These are phyloP conservation scores for Noctua comes DNA, from an alignment of 2,888 invertebrate species.

Conservation along the genomic window DNA sequence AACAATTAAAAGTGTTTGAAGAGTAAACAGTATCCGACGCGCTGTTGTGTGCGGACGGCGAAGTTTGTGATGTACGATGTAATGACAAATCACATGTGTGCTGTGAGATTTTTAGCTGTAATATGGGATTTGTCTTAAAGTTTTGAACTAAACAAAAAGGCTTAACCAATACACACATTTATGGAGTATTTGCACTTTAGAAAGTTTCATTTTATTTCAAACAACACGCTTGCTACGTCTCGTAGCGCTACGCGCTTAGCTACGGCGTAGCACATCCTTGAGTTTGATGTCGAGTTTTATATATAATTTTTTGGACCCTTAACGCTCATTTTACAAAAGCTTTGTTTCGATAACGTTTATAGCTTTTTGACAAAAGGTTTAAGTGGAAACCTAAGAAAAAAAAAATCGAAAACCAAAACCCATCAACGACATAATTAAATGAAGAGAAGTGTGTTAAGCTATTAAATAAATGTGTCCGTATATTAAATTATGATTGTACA, in stretches of 20 bases:
- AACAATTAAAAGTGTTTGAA: conserved; percentile 66
- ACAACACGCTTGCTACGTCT: neutral
- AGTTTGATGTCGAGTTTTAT: neutral
- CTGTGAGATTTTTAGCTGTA: conserved; percentile 27
- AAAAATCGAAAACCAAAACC: neutral
- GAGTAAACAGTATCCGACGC: conserved; percentile 57
- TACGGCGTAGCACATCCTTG: neutral
- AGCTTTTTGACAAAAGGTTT: neutral
- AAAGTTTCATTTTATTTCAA: neutral
- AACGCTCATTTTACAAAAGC: neutral
- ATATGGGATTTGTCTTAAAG: neutral
- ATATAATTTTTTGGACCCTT: neutral
- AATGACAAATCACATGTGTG: conserved; percentile 51
- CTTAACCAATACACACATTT: neutral
- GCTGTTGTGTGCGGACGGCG: conserved; percentile 47
- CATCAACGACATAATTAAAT: neutral
- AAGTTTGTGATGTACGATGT: conserved; percentile 58
- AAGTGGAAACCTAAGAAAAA: neutral
- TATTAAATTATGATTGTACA: neutral
- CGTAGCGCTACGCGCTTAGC: neutral
- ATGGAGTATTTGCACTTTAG: neutral
- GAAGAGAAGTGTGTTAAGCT: neutral
- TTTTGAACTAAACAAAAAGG: neutral
- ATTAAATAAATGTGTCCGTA: neutral
- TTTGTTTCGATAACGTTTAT: neutral